Conservation (phyloP, 2,113 vertebrate species). For the Amphiprion percula region DNA sequence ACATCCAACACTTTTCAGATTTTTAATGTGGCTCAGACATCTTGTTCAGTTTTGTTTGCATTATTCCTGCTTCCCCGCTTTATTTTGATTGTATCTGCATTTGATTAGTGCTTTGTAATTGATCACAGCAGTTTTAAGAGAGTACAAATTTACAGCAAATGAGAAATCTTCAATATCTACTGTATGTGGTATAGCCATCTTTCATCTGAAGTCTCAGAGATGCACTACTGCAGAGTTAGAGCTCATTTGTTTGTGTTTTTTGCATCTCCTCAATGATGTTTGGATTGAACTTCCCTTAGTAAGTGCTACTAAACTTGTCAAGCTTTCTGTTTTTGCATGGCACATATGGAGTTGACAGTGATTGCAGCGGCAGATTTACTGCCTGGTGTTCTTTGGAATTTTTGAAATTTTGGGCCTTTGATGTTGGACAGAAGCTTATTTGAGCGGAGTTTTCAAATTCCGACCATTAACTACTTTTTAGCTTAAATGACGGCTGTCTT, state of each 20-base stretch:
- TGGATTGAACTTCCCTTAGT: no score
- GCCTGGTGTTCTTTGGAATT: no score
- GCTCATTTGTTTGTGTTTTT: no score
- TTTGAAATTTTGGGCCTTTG: no score
- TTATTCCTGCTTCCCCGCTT: neutral
- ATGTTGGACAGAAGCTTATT: no score
- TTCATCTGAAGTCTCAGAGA: neutral
- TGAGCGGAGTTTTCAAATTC: neutral
- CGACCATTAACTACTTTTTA: neutral
- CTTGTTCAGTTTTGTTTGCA: neutral
- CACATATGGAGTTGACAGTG: no score
- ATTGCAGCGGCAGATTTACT: no score
- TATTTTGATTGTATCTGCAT: neutral
- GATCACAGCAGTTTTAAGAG: neutral
- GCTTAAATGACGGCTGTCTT: neutral
- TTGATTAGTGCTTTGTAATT: neutral
- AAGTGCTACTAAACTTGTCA: no score
- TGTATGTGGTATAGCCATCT: neutral
- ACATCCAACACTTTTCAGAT: neutral
- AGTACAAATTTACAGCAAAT: neutral
- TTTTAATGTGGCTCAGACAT: neutral
- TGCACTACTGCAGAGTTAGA: no score
- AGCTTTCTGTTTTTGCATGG: no score
- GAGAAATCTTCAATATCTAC: neutral
- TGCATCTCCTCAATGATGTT: no score